phyloP scores from a whole-genome alignment of 23 tunicate species.

The Styela plicata region DNA sequence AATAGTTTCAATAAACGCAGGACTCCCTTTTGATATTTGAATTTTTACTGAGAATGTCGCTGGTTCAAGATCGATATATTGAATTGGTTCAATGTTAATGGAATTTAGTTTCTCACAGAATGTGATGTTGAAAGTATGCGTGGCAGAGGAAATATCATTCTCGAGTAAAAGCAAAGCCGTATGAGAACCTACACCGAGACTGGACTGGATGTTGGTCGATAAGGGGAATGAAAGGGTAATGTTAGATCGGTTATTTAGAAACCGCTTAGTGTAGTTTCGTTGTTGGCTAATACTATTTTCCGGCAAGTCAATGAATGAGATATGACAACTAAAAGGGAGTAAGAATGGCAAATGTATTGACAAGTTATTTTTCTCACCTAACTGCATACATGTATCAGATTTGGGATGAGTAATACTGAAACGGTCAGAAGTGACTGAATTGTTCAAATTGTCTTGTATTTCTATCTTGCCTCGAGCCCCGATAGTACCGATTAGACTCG shows the following conservation, averaged over 20 bases:
- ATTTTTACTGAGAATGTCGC: not conserved
- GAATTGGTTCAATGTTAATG: not conserved
- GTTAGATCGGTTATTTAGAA: not conserved
- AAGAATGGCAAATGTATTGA: not conserved
- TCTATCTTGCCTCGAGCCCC: too few relatives aligned
- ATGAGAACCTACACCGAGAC: not conserved
- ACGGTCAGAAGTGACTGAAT: not conserved
- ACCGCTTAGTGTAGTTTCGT: not conserved
- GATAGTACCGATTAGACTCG: too few relatives aligned
- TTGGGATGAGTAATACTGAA: too few relatives aligned
- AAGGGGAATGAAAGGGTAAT: not conserved
- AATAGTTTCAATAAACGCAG: not conserved
- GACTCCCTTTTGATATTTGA: conserved; percentile 7
- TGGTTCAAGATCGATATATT: not conserved
- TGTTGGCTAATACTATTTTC: not conserved
- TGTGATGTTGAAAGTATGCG: not conserved
- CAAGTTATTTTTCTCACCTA: not conserved
- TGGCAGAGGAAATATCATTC: not conserved
- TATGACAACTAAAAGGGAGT: not conserved
- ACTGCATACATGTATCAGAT: too few relatives aligned
- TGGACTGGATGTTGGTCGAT: not conserved
- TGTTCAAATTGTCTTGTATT: not conserved
- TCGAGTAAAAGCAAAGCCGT: not conserved
- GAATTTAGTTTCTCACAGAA: not conserved
- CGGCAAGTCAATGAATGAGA: not conserved